Percentiles rank a stretch among this genome's conserved stretches.
phyloP scores from a whole-genome alignment of 2,113 vertebrate species.

The Suncus etruscus region DNA sequence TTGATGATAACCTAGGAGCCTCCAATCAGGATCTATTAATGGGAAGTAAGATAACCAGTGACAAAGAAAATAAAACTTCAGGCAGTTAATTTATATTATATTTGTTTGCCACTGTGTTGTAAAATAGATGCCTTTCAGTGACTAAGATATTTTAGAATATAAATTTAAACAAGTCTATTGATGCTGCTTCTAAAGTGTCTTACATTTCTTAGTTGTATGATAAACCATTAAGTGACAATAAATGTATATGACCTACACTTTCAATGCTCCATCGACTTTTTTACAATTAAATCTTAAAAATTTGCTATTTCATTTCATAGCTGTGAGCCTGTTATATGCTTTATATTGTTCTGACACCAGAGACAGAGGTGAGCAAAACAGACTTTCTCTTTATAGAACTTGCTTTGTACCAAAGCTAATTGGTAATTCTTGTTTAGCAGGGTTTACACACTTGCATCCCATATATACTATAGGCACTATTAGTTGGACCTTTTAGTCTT shows the following conservation, averaged over 20 bases:
- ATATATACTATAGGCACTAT: slow-evolving; percentile 5
- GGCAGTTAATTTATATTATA: neutral
- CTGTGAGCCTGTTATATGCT: neutral
- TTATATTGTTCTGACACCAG: neutral
- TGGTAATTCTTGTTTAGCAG: neutral
- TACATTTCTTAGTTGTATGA: neutral
- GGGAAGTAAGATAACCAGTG: neutral
- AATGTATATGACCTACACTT: neutral
- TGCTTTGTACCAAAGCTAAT: neutral
- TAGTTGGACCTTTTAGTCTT: neutral
- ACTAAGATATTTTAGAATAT: neutral
- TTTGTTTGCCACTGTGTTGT: slow-evolving; percentile 31
- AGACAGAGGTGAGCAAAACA: neutral
- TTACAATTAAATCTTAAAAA: slow-evolving; percentile 24
- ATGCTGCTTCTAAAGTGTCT: neutral
- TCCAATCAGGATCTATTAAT: neutral
- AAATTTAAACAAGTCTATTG: slow-evolving; percentile 28
- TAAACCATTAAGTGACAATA: slow-evolving; percentile 1
- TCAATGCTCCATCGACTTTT: slow-evolving; percentile 6
- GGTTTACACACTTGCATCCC: neutral
- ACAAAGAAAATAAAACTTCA: slow-evolving; percentile 1
- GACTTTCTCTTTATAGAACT: neutral
- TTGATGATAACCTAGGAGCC: neutral
- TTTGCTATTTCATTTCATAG: neutral
- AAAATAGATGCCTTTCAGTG: neutral